Base-by-base conservation (phyloP, 2,113 vertebrate genomes). In the Cairina moschata region DNA sequence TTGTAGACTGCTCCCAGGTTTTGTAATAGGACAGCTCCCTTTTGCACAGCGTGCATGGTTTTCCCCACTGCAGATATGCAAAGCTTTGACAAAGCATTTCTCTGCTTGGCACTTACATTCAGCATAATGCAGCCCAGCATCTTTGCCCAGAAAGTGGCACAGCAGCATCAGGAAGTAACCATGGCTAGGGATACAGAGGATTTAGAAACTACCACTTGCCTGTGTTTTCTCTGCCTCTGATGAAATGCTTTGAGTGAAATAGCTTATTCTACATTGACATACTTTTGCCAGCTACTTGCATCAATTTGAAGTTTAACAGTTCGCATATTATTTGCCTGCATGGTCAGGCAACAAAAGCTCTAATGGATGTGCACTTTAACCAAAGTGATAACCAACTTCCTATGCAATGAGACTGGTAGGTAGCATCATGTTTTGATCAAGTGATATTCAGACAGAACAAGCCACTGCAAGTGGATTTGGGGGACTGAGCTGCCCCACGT, bases 1-100 rank as follows among this genome's bases (percentile, higher is more conserved):
- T 94, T 94, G 68, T 85, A 71, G 42, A 54, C 22, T 9, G 90
- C 85, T 73, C 87, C 68, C 58, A 86, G 21, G 52, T 93, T 96
- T 72, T 92, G 42, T n/a, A 91, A 80, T 10, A 96, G 86, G 34
- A 91, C 75, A 34, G 62, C 62, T 83, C 25, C 31, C 46, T 81
- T 85, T 42, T 75, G 59, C 17, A 17, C 18, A 11, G 79, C 40
- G 42, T 55, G 54, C 40, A 46, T 55, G 54, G 6, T 72, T 71
- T 80, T 74, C 40, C 23, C 62, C 52, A 11, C 20, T 31, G 50
- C 73, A 93, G 31, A 78, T 91, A 28, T 63, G 32, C 28, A 11
- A 40, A 29, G 63, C 73, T 94, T 87, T 74, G 18, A n/a, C 23
- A 58, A 95, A 96, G 46, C 17, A 20, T 69, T 77, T 80, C 60